Percentiles rank a stretch among this genome's conserved stretches.
phyloP scores from a whole-genome alignment of 1,140 invertebrate species.

The Gonatopus flavifemur region DNA sequence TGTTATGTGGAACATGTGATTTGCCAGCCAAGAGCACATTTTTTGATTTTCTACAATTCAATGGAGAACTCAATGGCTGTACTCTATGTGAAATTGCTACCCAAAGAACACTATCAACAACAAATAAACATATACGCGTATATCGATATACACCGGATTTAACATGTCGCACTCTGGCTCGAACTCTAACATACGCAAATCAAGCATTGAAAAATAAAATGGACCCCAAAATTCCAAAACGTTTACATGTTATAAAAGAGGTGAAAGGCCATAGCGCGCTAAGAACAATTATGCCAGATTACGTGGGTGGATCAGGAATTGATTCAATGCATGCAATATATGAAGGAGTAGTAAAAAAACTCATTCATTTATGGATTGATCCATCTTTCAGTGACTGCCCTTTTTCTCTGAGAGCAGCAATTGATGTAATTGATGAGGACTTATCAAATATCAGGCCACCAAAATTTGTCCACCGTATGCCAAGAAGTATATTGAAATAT shows the following conservation, averaged over 20 bases:
- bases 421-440: neutral
- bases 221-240: neutral
- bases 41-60: slow-evolving; percentile 1
- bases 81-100: neutral
- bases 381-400: neutral
- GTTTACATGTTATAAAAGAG: neutral
- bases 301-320: slow-evolving; percentile 1
- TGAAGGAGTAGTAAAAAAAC: slow-evolving; percentile 5
- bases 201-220: neutral
- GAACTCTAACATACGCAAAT: neutral
- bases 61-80: slow-evolving; percentile 3
- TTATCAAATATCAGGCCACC: neutral
- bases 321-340: slow-evolving; percentile 5
- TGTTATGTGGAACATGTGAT: slow-evolving; percentile 5
- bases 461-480: slow-evolving; percentile 2
- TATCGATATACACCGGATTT: neutral
- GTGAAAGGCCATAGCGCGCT: slow-evolving; percentile 8
- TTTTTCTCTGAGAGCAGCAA: neutral
- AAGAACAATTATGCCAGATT: slow-evolving; percentile 13
- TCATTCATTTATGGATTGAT: neutral
- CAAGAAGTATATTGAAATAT: neutral
- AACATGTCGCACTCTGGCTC: neutral
- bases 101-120: neutral
- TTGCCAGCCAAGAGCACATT: neutral
- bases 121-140: neutral